A percentile compares a stretch with the other conserved stretches of the same genome.
Evolutionary conservation across 2,113 vertebrate species (phyloP).

Genomic region (Bungarus multicinctus): DNA sequence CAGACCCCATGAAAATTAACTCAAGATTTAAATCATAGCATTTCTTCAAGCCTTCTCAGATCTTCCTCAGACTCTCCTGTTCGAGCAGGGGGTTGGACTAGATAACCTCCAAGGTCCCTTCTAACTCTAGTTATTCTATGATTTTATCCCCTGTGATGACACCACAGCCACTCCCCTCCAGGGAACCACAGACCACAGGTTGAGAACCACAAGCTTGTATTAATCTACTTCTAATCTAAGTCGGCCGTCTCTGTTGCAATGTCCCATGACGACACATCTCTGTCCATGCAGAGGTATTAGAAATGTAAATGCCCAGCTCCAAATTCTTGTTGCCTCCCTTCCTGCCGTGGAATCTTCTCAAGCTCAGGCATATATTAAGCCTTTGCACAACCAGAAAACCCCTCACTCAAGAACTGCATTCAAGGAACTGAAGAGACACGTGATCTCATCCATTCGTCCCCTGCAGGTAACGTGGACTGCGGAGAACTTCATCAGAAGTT

Average conservation of each 20-base stretch:
- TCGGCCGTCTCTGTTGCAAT: background rate
- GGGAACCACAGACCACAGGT: background rate
- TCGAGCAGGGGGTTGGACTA: no score
- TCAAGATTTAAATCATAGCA: background rate
- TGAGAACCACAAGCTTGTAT: background rate
- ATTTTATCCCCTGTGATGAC: background rate
- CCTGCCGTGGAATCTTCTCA: background rate
- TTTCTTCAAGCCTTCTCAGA: background rate
- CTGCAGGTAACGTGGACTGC: background rate
- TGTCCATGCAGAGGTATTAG: background rate
- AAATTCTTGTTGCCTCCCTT: background rate
- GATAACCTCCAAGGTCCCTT: no score
- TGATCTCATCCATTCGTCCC: background rate
- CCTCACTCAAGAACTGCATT: background rate
- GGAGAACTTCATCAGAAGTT: background rate
- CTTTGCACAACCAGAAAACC: background rate
- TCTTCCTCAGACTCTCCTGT: background rate
- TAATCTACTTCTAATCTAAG: background rate
- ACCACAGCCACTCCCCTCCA: background rate
- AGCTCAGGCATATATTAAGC: background rate
- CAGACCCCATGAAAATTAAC: background rate
- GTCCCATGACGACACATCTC: background rate
- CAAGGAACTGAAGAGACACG: background rate
- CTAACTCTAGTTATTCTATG: no score
- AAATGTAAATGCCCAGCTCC: background rate